Base-by-base conservation (phyloP, 2,888 invertebrate genomes). In the Ceramica pisi region DNA sequence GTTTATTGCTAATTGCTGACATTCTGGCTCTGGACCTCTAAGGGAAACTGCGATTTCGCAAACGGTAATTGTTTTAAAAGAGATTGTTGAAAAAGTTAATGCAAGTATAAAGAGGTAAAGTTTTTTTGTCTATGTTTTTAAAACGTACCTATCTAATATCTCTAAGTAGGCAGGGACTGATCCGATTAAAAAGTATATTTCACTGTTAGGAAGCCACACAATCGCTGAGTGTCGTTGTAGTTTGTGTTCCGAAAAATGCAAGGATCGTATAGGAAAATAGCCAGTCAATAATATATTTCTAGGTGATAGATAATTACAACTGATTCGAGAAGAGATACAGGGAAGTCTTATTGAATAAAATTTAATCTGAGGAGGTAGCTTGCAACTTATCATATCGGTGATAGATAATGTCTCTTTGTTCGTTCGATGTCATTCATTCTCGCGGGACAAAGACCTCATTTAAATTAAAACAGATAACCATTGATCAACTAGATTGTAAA, bases 11-110 rank as follows among this genome's bases (percentile, higher is more conserved):
- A 38, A 38, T 16, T 26, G 6, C 16, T 26, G 26, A 23, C 35
- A 35, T 38, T 55, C 35, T 65, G 46, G n/a, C n/a, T n/a, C n/a
- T n/a, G n/a, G n/a, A 31, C 68, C 46, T 67, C 55, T 9, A 2
- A 56, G 26, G 21, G 67, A 56, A 56, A 69, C 19, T 21, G 55
- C 23, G 14, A 46, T 46, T 44, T 66, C 23, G 26, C 46, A 31
- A 31, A 31, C 5, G 31, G 31, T 31, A 6, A 31, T 31, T 31
- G 31, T 31, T 31, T 31, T 31, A 31, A 31, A 31, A 31, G 31
- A 31, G 31, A 2, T 31, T 31, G 31, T 31, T 3, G 31, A 31
- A 31, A 31, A 31, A 31, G 31, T 31, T 31, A 31, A 31, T n/a
- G n/a, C n/a, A n/a, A n/a, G 16, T 8, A n/a, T 9, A 48, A n/a